Base-by-base conservation (phyloP, 1,140 invertebrate genomes). In the Cyclina sinensis region DNA sequence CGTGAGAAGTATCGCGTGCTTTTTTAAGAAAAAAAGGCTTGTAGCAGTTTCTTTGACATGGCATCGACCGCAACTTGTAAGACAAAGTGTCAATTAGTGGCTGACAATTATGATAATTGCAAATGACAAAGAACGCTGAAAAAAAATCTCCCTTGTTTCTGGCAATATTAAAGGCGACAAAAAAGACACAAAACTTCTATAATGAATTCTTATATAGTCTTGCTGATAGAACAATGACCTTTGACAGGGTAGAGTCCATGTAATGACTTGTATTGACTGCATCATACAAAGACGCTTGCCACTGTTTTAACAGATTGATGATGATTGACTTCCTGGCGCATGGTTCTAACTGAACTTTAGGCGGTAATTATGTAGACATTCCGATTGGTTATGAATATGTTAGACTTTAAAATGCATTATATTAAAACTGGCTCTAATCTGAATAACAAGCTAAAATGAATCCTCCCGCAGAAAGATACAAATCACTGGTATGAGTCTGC, bases 81-180 rank as follows among this genome's bases (percentile, higher is more conserved):
- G 39, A 73, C 32, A 73, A 32, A 35, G 68, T 73, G n/a, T 35
- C 35, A 39, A 59, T 62, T 81, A 81, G 51, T 12, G 39, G 24
- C 35, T 70, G 81, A 48, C 62, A 83, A 83, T 83, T 70, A 83
- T 48, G 18, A 48, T 70, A 83, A 83, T 48, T 70, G 81, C 21
- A 62, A 83, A 83, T 70, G 81, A 70, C 81, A 59, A 37, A 59
- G 43, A n/a, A 12, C 51, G 27, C 54, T 79, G 74, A 73, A 39
- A 24, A 46, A 51, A 18, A 5, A 3, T 9, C 9, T 14, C 27
- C 73, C 9, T 76, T 76, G 73, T 76, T n/a, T 48, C 32, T 46
- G n/a, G 73, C 37, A 5, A 11, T 76, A 3, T 76, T 3, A 43
- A 24, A 76, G 7, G 39, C n/a, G 73, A 57, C 30, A 57, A 80